Base-by-base conservation (phyloP, 2,797 vertebrate genomes). In the Meriones psammophilus region DNA sequence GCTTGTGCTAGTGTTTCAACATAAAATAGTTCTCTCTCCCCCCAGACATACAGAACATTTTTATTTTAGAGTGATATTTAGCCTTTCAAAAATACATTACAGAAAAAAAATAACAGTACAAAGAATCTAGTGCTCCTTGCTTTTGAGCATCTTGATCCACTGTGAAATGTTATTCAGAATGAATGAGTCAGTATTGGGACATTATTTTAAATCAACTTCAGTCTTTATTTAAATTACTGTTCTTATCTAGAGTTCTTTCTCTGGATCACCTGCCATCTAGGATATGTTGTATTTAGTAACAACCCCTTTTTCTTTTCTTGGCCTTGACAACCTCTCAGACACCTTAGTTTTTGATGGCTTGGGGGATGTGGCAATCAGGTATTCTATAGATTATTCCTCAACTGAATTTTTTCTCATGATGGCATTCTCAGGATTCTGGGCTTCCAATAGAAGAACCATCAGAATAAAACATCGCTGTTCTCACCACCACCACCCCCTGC, bases 1-100 rank as follows among this genome's bases (percentile, higher is more conserved):
- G 28, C 28, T 7, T 46, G 28, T 84, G 39, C 9, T 13, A 76
- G 6, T 83, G 22, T 18, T 56, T 24, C 26, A 20, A 39, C 62
- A 89, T 56, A 8, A 68, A 58, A 58, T 58, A 58, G 14, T 66
- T 28, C 50, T 56, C 30, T 84, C 22, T 73, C 42, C 73, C n/a
- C 64, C 14, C 17, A 58, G 2, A 58, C 56, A 58, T 13, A 58
- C 56, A 15, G 14, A 58, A 50, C 50, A 50, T 15, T 78, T 33
- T 54, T 54, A 50, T 81, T 81, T 91, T 28, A 71, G 56, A 88
- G 69, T 46, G 36, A 42, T 64, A 81, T 91, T 93, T 88, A 91
- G 30, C 60, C 60, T 92, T 78, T 73, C 26, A 88, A 66, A 62
- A 90, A 89, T 28, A 71, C 56, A 71, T 66, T 24, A 14, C 30